These are phyloP conservation scores for Mesocentrotus franciscanus DNA, from an alignment of 53 echinoderm and acorn worm species.

Conservation along the genomic window DNA sequence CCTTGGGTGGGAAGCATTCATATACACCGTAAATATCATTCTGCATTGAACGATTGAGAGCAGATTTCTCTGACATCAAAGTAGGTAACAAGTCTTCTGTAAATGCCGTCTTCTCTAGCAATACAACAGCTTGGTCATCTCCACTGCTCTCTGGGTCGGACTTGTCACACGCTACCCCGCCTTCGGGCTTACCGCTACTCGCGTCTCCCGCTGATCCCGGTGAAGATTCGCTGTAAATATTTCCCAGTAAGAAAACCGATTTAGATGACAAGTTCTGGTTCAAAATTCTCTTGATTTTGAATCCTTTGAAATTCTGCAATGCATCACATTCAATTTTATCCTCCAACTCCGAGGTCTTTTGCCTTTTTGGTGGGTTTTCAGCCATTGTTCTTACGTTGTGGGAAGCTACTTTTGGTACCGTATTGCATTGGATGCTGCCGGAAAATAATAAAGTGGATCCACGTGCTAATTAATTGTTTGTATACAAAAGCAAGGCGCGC, in stretches of 20 bases:
- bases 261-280: constrained; percentile 74
- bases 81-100: constrained; percentile 55
- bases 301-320: constrained; percentile 75
- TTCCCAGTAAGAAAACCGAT: constrained; percentile 76
- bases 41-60: constrained; percentile 70
- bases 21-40: constrained; percentile 97
- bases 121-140: constrained; percentile 81
- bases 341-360: not conserved
- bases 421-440: too few relatives aligned
- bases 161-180: not conserved
- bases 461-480: too few relatives aligned
- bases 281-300: constrained; percentile 75
- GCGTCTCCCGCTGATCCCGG: not conserved
- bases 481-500: too few relatives aligned
- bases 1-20: constrained; percentile 79
- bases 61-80: constrained; percentile 74
- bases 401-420: too few relatives aligned
- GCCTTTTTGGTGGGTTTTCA: constrained; percentile 14
- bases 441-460: too few relatives aligned
- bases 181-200: not conserved
- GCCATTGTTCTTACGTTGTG: too few relatives aligned
- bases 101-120: constrained; percentile 94
- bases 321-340: constrained; percentile 9
- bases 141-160: constrained; percentile 7
- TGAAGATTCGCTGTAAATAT: not conserved